Conservation (phyloP, 2,113 vertebrate genomes). For the Corynorhinus townsendii region DNA sequence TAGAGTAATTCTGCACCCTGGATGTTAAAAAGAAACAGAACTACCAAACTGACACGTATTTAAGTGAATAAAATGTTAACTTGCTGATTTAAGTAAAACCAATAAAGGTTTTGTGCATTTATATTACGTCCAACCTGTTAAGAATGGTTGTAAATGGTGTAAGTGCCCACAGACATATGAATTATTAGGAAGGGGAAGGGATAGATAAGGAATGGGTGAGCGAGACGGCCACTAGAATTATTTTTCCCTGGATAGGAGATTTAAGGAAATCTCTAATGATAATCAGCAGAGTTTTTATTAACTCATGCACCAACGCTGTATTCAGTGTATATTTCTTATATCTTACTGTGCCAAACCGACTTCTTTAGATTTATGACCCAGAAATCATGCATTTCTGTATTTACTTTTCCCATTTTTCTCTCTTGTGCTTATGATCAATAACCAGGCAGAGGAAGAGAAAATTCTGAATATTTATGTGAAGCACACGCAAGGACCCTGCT, state of each 20-base stretch:
- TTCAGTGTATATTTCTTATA: slow-evolving; percentile 17
- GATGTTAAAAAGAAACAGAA: not conserved
- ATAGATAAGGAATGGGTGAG: not conserved
- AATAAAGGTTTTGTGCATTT: not conserved
- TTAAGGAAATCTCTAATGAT: slow-evolving; percentile 17
- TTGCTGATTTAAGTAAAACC: not conserved
- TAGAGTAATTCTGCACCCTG: not conserved
- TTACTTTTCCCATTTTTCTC: slow-evolving; percentile 5
- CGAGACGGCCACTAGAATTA: not conserved
- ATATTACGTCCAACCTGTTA: not conserved
- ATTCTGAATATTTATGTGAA: slow-evolving; percentile 42
- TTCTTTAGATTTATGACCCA: slow-evolving; percentile 31
- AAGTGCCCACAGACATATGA: not conserved
- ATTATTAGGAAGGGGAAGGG: not conserved
- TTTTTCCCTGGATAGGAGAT: not conserved
- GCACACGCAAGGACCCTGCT: not conserved
- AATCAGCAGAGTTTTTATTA: slow-evolving; percentile 4
- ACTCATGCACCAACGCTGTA: not conserved
- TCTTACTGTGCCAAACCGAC: not conserved
- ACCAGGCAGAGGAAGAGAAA: slow-evolving; percentile 20
- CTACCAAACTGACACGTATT: not conserved
- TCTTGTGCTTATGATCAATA: not conserved
- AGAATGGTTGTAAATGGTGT: not conserved
- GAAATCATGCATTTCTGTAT: not conserved
- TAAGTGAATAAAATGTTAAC: slow-evolving; percentile 1